Evolutionary conservation across 2,888 invertebrate species (phyloP).

Genomic region (Acanthosepion pharaonis): DNA sequence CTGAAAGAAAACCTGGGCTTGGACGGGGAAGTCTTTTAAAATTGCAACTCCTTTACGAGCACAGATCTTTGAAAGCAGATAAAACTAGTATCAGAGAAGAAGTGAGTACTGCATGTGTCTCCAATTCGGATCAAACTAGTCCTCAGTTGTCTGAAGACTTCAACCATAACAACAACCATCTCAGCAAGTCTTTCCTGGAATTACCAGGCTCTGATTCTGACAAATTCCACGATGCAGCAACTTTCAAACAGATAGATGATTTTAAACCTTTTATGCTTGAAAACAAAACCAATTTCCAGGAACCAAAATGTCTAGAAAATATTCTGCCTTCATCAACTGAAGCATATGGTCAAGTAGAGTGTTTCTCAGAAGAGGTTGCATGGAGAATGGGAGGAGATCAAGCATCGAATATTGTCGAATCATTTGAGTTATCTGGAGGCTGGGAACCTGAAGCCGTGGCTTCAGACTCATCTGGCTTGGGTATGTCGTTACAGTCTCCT

Average conservation of each 20-base stretch:
- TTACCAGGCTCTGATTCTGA: neutral
- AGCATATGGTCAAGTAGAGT: neutral
- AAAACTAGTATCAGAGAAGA: neutral
- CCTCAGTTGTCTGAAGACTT: neutral
- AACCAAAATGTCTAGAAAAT: neutral
- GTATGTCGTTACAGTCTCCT: neutral
- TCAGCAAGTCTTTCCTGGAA: neutral
- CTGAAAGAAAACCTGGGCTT: slow-evolving; percentile 13
- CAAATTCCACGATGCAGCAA: neutral
- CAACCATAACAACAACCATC: neutral
- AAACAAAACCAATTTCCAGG: too few relatives aligned
- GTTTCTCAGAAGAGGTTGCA: neutral
- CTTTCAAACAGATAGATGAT: neutral
- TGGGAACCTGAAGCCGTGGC: neutral
- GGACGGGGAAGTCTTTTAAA: neutral
- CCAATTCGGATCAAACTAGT: neutral
- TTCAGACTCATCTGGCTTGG: neutral
- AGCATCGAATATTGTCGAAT: neutral
- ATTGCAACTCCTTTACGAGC: neutral
- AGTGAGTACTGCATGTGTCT: neutral
- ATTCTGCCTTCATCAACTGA: neutral
- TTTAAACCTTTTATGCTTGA: neutral
- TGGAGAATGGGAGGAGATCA: neutral
- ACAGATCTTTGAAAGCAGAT: neutral
- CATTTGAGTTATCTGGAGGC: neutral